A percentile compares a stretch with the other conserved stretches of the same genome.
These are phyloP conservation scores for Drosophila lacteicornis DNA, from an alignment of 1,140 invertebrate genomes.

Conservation along the genomic window DNA sequence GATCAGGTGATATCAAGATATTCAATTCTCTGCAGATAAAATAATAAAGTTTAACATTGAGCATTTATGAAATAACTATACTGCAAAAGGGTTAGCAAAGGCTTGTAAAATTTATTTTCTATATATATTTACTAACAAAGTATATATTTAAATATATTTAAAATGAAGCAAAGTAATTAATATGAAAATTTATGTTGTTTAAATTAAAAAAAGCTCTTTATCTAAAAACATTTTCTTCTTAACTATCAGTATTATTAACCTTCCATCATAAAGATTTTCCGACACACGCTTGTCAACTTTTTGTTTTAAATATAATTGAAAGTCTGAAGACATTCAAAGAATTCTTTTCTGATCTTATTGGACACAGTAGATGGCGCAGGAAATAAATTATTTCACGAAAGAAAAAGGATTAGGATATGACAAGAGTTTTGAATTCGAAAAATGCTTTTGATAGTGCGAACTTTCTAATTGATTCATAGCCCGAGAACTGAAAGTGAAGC, in stretches of 20 bases:
- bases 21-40: background rate
- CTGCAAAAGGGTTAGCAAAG: background rate
- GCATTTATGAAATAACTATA: too few species aligned
- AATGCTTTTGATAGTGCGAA: background rate
- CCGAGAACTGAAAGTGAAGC: conserved; percentile 12
- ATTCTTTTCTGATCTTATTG: conserved; percentile 12
- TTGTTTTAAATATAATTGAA: background rate
- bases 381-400: conserved; percentile 9
- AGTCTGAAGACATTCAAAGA: conserved; percentile 1
- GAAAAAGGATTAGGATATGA: conserved; percentile 6
- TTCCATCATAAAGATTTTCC: background rate
- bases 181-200: background rate
- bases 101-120: background rate
- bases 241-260: background rate
- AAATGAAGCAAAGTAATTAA: background rate
- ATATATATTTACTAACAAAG: background rate
- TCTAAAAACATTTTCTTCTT: background rate
- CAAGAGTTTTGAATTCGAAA: background rate
- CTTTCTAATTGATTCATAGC: background rate
- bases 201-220: background rate
- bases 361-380: background rate
- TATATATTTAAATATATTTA: too few species aligned
- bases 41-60: background rate
- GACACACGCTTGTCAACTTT: background rate
- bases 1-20: background rate